Base-by-base conservation (phyloP, 2,888 invertebrate genomes). In the Gymnosoma rotundatum region DNA sequence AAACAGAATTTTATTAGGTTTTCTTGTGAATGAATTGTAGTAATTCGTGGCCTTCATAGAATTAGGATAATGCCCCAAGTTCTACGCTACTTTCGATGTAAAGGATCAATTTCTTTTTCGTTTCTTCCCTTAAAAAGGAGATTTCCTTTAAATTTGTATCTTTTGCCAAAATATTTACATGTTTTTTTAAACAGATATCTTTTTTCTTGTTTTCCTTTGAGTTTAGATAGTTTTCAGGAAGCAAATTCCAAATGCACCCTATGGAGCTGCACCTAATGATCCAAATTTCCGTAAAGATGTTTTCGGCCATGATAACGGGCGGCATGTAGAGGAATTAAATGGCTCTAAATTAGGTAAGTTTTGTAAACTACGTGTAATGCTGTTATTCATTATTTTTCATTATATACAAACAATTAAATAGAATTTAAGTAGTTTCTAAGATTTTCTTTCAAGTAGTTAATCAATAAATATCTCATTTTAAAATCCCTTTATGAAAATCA, bases 141-240 rank as follows among this genome's bases (percentile, higher is more conserved):
- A 32, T 32, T 32, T 5, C 6, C 7, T 32, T 7, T 7, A 7
- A 32, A 32, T 32, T 32, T 32, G 32, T 32, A 7, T 32, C 5
- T n/a, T 50, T 2, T 4, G 1, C 25, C 25, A 25, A 25, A 25
- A 25, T 25, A 25, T 25, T 25, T 25, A 25, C 25, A 79, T 52
- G 64, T 20, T 25, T 16, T 60, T 73, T 25, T 60, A 67, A 8
- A 32, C 12, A 18, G 18, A 4, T n/a, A 8, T 32, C 6, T 69
- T 32, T 69, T 0, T 12, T 9, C 38, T n/a, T n/a, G n/a, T n/a
- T n/a, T n/a, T n/a, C n/a, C n/a, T n/a, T n/a, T n/a, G 61, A 63
- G 16, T 69, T 52, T 88, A 95, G 95, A 92, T 95, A 86, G 91
- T 94, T 70, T 94, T 94, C 88, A 94, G 94, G 90, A 94, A 94